Evolutionary conservation across 2,888 invertebrate species (phyloP).

Genomic region (Glaucopsyche alexis): DNA sequence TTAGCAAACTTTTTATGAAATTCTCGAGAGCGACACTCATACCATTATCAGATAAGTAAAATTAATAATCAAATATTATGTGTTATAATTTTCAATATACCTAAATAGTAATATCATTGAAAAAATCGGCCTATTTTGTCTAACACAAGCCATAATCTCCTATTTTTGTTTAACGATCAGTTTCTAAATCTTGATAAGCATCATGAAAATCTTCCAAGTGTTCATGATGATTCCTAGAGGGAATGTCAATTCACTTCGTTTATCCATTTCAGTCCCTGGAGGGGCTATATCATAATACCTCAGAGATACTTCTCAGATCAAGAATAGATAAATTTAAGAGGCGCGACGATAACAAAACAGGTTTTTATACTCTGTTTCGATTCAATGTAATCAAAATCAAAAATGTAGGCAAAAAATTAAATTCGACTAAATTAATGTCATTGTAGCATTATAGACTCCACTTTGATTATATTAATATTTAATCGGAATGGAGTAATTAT

Average conservation of each 20-base stretch:
- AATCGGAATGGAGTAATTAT: too few relatives aligned
- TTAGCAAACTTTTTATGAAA: constrained; percentile 9
- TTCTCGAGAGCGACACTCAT: neutral
- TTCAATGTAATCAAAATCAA: too few relatives aligned
- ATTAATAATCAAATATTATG: neutral
- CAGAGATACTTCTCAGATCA: neutral
- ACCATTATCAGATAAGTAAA: neutral
- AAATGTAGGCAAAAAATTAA: too few relatives aligned
- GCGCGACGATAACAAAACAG: neutral
- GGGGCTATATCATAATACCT: neutral
- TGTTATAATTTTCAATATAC: neutral
- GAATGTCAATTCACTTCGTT: neutral
- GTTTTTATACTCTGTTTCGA: too few relatives aligned
- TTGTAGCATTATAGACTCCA: too few relatives aligned
- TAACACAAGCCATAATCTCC: too few relatives aligned
- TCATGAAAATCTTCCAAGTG: neutral
- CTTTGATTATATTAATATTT: too few relatives aligned
- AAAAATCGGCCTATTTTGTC: too few relatives aligned
- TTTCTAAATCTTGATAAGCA: neutral
- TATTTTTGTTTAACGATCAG: too few relatives aligned
- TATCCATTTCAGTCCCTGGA: neutral
- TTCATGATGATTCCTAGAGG: neutral
- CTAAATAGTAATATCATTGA: neutral
- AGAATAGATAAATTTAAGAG: neutral
- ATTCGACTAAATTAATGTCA: too few relatives aligned